These are phyloP conservation scores for Carassius carassius DNA, from an alignment of 2,113 vertebrate genomes.

Conservation along the genomic window DNA sequence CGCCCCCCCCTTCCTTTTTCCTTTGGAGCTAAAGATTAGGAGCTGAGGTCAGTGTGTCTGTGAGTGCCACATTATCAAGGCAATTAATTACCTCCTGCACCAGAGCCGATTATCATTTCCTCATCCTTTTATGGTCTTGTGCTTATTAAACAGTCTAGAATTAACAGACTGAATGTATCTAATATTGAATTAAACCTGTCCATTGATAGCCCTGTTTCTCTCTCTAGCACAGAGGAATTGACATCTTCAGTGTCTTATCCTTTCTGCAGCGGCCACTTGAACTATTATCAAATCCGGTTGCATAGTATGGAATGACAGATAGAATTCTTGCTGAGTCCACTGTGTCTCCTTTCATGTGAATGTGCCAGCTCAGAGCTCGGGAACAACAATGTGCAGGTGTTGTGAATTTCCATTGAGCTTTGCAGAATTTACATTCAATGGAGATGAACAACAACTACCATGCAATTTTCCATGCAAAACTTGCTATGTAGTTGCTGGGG, in stretches of 20 bases:
- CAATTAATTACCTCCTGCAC: slow-evolving; percentile 43
- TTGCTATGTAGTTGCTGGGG: too few species aligned
- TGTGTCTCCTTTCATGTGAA: neutral
- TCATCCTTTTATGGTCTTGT: neutral
- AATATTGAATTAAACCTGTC: neutral
- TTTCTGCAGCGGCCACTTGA: neutral
- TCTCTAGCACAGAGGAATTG: neutral
- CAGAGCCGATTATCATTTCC: slow-evolving; percentile 25
- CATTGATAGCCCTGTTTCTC: neutral
- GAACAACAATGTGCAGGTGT: slow-evolving; percentile 16
- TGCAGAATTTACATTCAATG: slow-evolving; percentile 3
- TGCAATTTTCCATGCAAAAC: too few species aligned
- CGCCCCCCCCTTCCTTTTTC: slow-evolving; percentile 66
- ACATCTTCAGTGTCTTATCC: neutral
- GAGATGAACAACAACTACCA: too few species aligned
- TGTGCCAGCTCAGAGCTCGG: neutral
- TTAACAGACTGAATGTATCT: neutral
- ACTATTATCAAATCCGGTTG: neutral
- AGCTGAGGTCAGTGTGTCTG: slow-evolving; percentile 61
- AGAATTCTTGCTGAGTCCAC: slow-evolving; percentile 21
- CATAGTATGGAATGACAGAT: neutral
- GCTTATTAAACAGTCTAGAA: neutral
- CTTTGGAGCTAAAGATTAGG: slow-evolving; percentile 82
- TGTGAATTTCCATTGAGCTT: slow-evolving; percentile 15
- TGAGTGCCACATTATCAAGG: slow-evolving; percentile 77